Percentiles rank a stretch among this genome's conserved stretches.
Conservation (phyloP, 2,888 invertebrate species). For the Calameuta idolon region DNA sequence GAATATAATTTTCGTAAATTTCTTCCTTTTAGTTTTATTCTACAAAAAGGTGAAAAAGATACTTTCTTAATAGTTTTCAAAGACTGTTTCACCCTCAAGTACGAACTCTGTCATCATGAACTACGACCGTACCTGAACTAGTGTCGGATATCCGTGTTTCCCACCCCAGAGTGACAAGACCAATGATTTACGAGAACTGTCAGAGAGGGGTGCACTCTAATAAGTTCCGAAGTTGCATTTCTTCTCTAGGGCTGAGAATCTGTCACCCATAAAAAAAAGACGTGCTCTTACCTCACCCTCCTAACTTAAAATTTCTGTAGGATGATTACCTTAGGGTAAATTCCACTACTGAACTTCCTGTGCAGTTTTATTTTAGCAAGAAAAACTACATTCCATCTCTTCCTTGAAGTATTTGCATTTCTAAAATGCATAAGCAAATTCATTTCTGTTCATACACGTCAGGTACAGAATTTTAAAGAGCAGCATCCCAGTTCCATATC, state of each 20-base stretch:
- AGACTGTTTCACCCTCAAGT: not conserved
- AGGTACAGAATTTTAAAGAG: not conserved
- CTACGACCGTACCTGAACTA: not conserved
- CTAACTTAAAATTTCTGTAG: not conserved
- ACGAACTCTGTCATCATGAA: not conserved
- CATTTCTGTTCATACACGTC: not conserved
- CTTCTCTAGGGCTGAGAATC: not conserved
- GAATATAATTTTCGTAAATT: not conserved
- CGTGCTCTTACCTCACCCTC: not conserved
- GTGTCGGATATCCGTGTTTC: not conserved
- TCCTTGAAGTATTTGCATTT: conserved; percentile 11
- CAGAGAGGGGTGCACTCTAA: conserved; percentile 4
- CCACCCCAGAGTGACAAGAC: conserved; percentile 34
- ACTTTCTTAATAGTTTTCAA: not conserved
- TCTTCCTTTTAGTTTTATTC: not conserved
- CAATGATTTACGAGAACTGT: conserved; percentile 44
- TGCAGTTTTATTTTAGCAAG: not conserved
- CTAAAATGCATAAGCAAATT: not conserved
- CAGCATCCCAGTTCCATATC: not conserved
- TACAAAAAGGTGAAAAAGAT: not conserved
- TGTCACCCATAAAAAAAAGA: not conserved
- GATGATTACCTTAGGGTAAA: not conserved
- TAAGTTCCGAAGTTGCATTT: conserved; percentile 3
- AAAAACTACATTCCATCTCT: not conserved
- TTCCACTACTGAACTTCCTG: not conserved